phyloP scores from a whole-genome alignment of 2,888 invertebrate species.

The Pachydiplax longipennis region DNA sequence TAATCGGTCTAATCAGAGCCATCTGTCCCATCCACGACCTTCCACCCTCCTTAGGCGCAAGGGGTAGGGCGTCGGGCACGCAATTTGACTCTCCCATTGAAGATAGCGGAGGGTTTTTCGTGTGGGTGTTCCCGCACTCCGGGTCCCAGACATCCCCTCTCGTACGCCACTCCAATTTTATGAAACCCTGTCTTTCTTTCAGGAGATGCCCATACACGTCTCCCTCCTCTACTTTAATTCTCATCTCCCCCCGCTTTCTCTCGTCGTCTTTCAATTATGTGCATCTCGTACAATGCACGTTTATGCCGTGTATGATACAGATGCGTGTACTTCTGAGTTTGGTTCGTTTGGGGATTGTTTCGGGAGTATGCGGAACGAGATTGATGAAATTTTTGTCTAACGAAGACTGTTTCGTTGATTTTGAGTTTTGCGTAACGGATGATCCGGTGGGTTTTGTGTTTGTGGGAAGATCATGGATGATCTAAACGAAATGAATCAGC shows the following conservation, averaged over 20 bases:
- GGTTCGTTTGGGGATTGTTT: too few species aligned
- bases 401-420: too few species aligned
- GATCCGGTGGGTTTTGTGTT: too few species aligned
- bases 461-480: too few species aligned
- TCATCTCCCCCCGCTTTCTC: background rate
- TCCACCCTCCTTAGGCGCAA: background rate
- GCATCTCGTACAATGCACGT: too few species aligned
- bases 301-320: too few species aligned
- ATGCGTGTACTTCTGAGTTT: too few species aligned
- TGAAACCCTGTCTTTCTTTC: background rate
- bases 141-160: background rate
- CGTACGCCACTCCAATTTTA: background rate
- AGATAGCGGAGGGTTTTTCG: background rate
- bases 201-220: background rate
- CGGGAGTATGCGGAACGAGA: too few species aligned
- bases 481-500: too few species aligned
- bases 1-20: background rate
- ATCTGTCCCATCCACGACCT: background rate
- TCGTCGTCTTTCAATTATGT: too few species aligned
- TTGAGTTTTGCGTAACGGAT: too few species aligned
- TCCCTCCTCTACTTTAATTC: background rate
- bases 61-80: background rate
- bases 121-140: background rate
- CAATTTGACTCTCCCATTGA: background rate
- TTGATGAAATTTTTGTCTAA: too few species aligned